phyloP scores from a whole-genome alignment of 2,113 vertebrate genomes.

The Aspiorhynchus laticeps region DNA sequence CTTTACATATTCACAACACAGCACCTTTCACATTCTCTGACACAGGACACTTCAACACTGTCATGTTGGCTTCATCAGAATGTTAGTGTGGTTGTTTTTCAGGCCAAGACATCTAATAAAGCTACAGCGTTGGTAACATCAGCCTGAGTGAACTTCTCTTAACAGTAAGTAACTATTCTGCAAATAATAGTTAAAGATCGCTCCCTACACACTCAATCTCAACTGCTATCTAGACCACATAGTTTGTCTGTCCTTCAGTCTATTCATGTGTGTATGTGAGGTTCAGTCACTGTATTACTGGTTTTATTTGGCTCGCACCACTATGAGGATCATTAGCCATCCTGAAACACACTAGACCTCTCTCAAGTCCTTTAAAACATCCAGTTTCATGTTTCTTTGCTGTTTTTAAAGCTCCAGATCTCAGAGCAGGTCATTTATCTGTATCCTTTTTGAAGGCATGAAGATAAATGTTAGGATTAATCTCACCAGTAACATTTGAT shows the following conservation, averaged over 20 bases:
- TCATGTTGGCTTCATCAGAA: background rate
- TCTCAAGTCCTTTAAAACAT: conserved; percentile 9
- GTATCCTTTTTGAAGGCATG: background rate
- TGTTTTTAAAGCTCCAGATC: conserved; percentile 4
- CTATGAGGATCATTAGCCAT: background rate
- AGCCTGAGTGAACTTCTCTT: background rate
- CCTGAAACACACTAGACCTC: background rate
- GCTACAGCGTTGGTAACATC: background rate
- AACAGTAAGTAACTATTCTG: background rate
- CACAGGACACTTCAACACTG: background rate
- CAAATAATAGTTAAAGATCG: background rate
- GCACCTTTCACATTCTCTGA: background rate
- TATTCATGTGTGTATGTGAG: background rate
- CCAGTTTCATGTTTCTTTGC: conserved; percentile 8
- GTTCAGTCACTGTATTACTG: conserved; percentile 2
- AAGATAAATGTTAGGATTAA: background rate
- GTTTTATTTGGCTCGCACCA: conserved; percentile 16
- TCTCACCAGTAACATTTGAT: background rate
- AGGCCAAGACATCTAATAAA: background rate
- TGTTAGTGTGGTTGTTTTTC: background rate
- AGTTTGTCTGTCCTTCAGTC: background rate
- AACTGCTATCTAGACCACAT: background rate
- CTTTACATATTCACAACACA: background rate
- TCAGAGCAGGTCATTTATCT: background rate
- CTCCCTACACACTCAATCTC: background rate